Base-by-base conservation (phyloP, 2,888 invertebrate species). In the Trichopria drosophilae region DNA sequence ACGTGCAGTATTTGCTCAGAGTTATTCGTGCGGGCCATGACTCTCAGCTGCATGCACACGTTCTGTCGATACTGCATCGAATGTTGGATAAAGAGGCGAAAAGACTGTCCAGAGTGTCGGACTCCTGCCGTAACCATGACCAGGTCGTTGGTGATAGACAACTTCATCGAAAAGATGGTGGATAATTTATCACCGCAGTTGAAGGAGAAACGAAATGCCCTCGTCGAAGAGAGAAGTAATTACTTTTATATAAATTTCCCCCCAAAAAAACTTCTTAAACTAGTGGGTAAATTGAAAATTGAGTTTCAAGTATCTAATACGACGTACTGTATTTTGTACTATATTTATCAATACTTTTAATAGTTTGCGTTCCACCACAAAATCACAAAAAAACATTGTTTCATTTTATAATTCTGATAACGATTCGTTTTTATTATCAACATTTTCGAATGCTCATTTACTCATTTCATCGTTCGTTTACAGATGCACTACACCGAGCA, bases 1-100 rank as follows among this genome's bases (percentile, higher is more conserved):
- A 85, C 85, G 61, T 90, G 89, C 69, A 83, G 84, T 55, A 84
- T 90, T 45, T 90, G 90, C 65, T 83, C 84, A 16, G 89, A 90
- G 70, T 76, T 89, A 6, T 87, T 88, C 68, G 79, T 89, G 1
- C 78, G 81, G 68, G 84, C 89, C 0, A 82, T 81, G 3, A 85
- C 86, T 0, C 75, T 89, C 10, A 83, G 81, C 68, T 90, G 90
- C 69, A 83, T 84, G 0, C 90, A 90, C 64, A 84, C 86, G 0
- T 89, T 86, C 67, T 90, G 90, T 68, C 79, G 80, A 53, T 79
- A 81, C 62, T 90, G 90, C 64, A 87, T 90, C 51, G 74, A 76
- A 1, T 76, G 78, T 61, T 90, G 90, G 90, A 82, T 81, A 64
- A 82, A 81, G 59, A 85, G 83, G 64, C 84, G 84, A 64, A 81